Percentiles rank a stretch among this genome's conserved stretches.
Conservation (phyloP, 1,140 invertebrate genomes). For the Polyergus mexicanus region DNA sequence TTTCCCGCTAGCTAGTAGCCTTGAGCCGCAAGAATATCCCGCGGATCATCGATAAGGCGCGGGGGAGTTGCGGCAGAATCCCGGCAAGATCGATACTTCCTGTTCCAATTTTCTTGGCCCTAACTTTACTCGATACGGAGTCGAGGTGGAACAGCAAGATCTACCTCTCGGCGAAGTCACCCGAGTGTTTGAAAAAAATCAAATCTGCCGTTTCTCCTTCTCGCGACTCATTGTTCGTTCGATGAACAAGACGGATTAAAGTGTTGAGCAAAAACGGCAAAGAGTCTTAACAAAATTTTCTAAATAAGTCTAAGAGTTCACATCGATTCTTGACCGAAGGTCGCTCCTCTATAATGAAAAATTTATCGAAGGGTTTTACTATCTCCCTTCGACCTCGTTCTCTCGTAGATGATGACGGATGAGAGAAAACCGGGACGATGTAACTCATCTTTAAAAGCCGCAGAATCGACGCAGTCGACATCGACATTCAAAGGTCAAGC, state of each 20-base stretch:
- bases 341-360: slow-evolving; percentile 11
- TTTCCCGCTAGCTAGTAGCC: slow-evolving; percentile 22
- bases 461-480: slow-evolving; percentile 20
- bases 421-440: background rate
- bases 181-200: background rate
- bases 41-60: slow-evolving; percentile 42
- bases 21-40: slow-evolving; percentile 31
- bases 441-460: slow-evolving; percentile 17
- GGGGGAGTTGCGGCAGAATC: background rate
- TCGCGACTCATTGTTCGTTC: background rate
- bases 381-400: slow-evolving; percentile 7
- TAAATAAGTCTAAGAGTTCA: background rate
- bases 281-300: background rate
- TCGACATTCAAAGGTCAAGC: slow-evolving; percentile 52
- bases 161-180: background rate
- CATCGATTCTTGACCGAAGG: slow-evolving; percentile 12
- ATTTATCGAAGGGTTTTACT: slow-evolving; percentile 30
- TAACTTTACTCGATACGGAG: slow-evolving; percentile 19
- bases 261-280: background rate
- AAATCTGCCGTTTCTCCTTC: background rate
- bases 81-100: slow-evolving; percentile 44
- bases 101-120: slow-evolving; percentile 53
- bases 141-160: background rate
- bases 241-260: background rate
- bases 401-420: slow-evolving; percentile 7